Base-by-base conservation (phyloP, 1,140 invertebrate genomes). In the Homarus americanus region DNA sequence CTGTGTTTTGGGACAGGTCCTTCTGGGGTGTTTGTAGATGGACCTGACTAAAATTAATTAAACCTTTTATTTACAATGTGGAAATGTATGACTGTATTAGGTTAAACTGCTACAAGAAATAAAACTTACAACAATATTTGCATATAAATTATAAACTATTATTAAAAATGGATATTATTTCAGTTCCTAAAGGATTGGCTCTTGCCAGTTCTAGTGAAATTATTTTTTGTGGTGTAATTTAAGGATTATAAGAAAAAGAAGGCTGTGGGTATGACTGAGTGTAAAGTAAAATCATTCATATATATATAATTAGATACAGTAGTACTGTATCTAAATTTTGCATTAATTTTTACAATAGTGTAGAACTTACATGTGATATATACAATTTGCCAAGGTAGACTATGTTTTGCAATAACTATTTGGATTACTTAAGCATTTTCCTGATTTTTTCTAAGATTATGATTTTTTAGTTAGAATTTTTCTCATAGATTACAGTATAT, bases 291-390 rank as follows among this genome's bases (percentile, higher is more conserved):
- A 58, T 58, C 20, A 58, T 58, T 58, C 53, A 58, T 58, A 58
- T 20, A 58, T 20, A 58, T 58, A 58, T 58, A 58, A 20, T 49
- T 49, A 58, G 20, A 20, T 58, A 58, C n/a, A n/a, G n/a, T n/a
- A n/a, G n/a, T n/a, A n/a, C n/a, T n/a, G 53, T 0, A 58, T 58
- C 53, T 58, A 58, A 58, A 58, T 58, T 58, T 58, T 58, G 53
- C 53, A 58, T 58, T 58, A 58, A 58, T 58, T 58, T 58, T 58
- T 58, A 58, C 20, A 20, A 15, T 58, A 58, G 53, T 24, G 24
- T 58, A 58, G 53, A 58, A 58, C 20, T 58, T 58, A 58, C 53
- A 58, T 58, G 53, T 58, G 53, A 58, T 58, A 58, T 49, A 58
- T 58, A 58, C 20, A 58, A 58, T 20, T 20, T 58, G 12, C 20